Conservation (phyloP, 1,140 invertebrate genomes). For the Conopomorpha cramerella region DNA sequence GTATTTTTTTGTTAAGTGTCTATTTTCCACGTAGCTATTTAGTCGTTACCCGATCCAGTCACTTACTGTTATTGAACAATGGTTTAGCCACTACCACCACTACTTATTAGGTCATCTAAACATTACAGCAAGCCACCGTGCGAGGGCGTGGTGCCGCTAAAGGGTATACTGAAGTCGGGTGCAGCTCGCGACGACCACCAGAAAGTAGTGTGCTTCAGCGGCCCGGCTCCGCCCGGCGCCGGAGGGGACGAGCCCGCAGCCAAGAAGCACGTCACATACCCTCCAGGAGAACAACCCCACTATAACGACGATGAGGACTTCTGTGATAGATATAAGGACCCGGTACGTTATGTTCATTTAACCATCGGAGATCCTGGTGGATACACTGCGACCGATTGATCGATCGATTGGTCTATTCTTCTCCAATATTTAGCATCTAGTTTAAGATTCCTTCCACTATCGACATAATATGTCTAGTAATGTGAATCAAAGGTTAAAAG, state of each 20-base stretch:
- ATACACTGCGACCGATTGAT: not conserved
- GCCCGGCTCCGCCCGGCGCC: conserved; percentile 24
- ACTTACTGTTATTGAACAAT: too few species aligned
- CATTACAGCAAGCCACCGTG: conserved; percentile 33
- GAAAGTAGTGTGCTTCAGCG: conserved; percentile 49
- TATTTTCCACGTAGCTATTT: too few species aligned
- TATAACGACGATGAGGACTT: conserved; percentile 32
- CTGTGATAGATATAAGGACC: conserved; percentile 22
- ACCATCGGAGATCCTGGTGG: not conserved
- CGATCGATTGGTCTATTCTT: too few species aligned
- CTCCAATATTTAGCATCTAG: not conserved
- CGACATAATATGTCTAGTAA: too few species aligned
- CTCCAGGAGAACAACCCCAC: conserved; percentile 26
- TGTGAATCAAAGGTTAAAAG: too few species aligned
- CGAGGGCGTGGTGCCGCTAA: conserved; percentile 31
- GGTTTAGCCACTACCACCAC: too few species aligned
- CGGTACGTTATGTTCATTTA: conserved; percentile 5
- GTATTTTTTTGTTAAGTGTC: too few species aligned
- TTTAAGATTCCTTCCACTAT: not conserved
- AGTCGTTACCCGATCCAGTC: too few species aligned
- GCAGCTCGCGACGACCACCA: conserved; percentile 37
- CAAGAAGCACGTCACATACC: conserved; percentile 10
- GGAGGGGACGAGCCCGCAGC: too few species aligned
- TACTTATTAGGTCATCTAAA: too few species aligned
- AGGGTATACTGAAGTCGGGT: conserved; percentile 43